Base-by-base conservation (phyloP, 2,888 invertebrate genomes). In the Platerodrilus igneus region DNA sequence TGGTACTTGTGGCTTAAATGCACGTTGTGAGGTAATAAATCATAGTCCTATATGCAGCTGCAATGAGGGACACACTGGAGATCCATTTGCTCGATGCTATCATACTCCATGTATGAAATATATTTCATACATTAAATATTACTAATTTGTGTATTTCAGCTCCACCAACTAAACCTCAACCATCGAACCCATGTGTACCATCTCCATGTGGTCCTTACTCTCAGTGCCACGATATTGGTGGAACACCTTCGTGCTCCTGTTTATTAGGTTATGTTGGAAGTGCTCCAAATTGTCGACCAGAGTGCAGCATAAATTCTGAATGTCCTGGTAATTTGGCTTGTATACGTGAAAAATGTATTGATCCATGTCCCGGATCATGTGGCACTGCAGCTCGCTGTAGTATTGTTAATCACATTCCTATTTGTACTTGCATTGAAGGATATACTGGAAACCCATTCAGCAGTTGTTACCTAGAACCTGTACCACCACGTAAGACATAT, bases 41-140 rank as follows among this genome's bases (percentile, higher is more conserved):
- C 89, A 89, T 61, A 86, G 83, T 64, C 86, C 88, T 0, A 79
- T 87, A 45, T 89, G 89, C 60, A 83, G 81, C 50, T 90, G 90
- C 57, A 77, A 81, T 1, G 59, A 70, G 19, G 80, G 80, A 15
- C 78, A 76, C 64, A 84, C 83, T 2, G 90, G 90, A 7, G 86
- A 88, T 77, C 86, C 87, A 48, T 87, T 87, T 57, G 76, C 78
- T 21, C 78, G 81, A 62, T 88, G 88, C 59, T 75, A 76, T 43
- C 77, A 79, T 58, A 61, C 64, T 43, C 62, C 64, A 53, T 56
- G 65, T 65, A 64, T 62, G 57, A 53, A 16, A 20, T 17, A 20
- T 6, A 25, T 15, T 19, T 10, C 14, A 35, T 28, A 36, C 56
- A 52, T 19, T 25, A 9, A 20, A 31, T 18, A 19, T 60, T 63